phyloP scores from a whole-genome alignment of 2,888 invertebrate species.

The Drosophila sordidapex region DNA sequence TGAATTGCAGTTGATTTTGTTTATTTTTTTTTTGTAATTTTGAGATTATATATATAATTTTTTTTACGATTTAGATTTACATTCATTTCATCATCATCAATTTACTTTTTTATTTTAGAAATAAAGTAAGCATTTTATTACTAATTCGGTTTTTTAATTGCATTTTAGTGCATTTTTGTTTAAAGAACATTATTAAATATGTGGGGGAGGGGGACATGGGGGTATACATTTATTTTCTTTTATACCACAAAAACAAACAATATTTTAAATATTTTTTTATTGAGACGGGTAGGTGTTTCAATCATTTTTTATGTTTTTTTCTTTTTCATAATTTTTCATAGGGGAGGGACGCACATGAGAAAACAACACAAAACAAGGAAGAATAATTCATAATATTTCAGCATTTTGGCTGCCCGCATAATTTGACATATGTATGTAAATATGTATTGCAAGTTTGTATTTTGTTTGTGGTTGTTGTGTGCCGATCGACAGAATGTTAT shows the following conservation, averaged over 20 bases:
- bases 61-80: slow-evolving; percentile 78
- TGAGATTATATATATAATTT: slow-evolving; percentile 71
- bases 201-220: slow-evolving; percentile 33
- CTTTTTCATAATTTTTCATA: slow-evolving; percentile 15
- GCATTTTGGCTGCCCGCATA: slow-evolving; percentile 48
- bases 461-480: slow-evolving; percentile 33
- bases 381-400: slow-evolving; percentile 42
- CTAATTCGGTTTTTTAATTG: slow-evolving; percentile 72
- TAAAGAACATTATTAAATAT: slow-evolving; percentile 75
- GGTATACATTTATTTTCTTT: slow-evolving; percentile 57
- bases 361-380: slow-evolving; percentile 66
- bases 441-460: slow-evolving; percentile 40
- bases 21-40: slow-evolving; percentile 65
- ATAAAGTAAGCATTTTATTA: slow-evolving; percentile 81
- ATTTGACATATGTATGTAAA: slow-evolving; percentile 53
- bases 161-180: slow-evolving; percentile 71
- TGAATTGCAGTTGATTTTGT: slow-evolving; percentile 57
- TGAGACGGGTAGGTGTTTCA: slow-evolving; percentile 40
- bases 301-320: neutral
- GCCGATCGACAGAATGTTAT: slow-evolving; percentile 41
- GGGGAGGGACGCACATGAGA: slow-evolving; percentile 34
- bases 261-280: slow-evolving; percentile 66
- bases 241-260: slow-evolving; percentile 78
- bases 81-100: slow-evolving; percentile 74
- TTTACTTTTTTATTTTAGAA: slow-evolving; percentile 81